Evolutionary conservation across 2,888 invertebrate species (phyloP).

Genomic region (Heliothis peltigera): DNA sequence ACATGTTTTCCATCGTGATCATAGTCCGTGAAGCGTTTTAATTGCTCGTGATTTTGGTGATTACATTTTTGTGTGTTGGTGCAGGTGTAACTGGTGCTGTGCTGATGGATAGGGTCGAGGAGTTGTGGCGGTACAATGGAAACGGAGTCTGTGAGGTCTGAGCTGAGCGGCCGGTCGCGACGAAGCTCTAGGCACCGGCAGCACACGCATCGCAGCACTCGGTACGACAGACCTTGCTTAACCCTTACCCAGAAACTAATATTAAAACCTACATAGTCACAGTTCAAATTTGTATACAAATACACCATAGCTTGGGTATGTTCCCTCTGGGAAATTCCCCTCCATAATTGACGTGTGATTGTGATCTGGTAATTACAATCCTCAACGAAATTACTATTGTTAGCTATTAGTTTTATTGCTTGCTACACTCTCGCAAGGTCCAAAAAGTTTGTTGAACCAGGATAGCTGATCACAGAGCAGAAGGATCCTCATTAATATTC

Average conservation of each 20-base stretch:
- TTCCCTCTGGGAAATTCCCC: conserved; percentile 37
- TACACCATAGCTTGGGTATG: not conserved
- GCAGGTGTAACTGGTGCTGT: conserved; percentile 71
- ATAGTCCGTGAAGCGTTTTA: conserved; percentile 83
- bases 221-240: conserved; percentile 81
- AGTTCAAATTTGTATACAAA: conserved; percentile 4
- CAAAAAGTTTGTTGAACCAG: conserved; percentile 4
- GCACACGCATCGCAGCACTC: conserved; percentile 92
- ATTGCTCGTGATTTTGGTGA: conserved; percentile 80
- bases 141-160: conserved; percentile 98
- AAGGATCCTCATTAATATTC: conserved; percentile 49
- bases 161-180: conserved; percentile 95
- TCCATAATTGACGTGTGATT: conserved; percentile 28
- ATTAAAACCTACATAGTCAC: not conserved
- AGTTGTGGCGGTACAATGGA: conserved; percentile 91
- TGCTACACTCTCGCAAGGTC: not conserved
- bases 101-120: conserved; percentile 79
- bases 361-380: conserved; percentile 45
- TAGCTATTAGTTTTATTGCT: conserved; percentile 6
- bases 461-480: conserved; percentile 8
- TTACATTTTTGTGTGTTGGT: conserved; percentile 74
- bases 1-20: conserved; percentile 67
- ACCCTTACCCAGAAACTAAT: conserved; percentile 28
- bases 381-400: conserved; percentile 20
- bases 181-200: conserved; percentile 91